Base-by-base conservation (phyloP, 30 jellyfish, hydroid and myxozoan species). In the Turritopsis rubra region DNA sequence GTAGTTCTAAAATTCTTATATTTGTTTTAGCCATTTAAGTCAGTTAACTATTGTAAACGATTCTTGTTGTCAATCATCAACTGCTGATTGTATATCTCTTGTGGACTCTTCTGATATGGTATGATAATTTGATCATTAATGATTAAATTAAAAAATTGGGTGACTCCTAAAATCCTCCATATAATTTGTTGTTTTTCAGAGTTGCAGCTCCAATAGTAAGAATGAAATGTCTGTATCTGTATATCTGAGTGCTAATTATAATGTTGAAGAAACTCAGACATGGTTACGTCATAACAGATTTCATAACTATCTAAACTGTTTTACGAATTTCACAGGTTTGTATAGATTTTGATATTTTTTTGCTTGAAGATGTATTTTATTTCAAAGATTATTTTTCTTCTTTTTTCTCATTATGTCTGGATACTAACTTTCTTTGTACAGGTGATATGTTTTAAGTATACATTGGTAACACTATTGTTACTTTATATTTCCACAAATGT, bases 301-400 rank as follows among this genome's bases (percentile, higher is more conserved):
- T 72, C 92, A 93, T 28, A 75, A 86, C 26, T 93, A 84, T 54
- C 78, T 65, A 26, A 72, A 86, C 28, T 89, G 89, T 26, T 93
- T 93, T 72, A 88, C 94, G 18, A 86, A 93, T 83, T 93, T 93
- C 86, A 85, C 94, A 82, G 99, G 98, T 88, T 60, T 75, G 87
- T 66, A 9, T 23, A n/a, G 7, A 41, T 41, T 5, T 13, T 3
- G 60, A 41, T 13, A 41, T 41, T 41, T 41, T 41, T 41, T 5
- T 13, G 13, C 13, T 41, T n/a, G n/a, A n/a, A n/a, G 13, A 3
- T 41, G 60, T 41, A 3, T 41, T 41, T 41, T 5, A 41, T 41
- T 41, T 41, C 9, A 3, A 13, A 13, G 13, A 13, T 41, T 41
- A 41, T 5, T 3, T 41, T 41, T 41, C 60, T 41, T 41, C 5